Evolutionary conservation across 2,113 vertebrate genomes (phyloP).

Genomic region (Geococcyx californianus): DNA sequence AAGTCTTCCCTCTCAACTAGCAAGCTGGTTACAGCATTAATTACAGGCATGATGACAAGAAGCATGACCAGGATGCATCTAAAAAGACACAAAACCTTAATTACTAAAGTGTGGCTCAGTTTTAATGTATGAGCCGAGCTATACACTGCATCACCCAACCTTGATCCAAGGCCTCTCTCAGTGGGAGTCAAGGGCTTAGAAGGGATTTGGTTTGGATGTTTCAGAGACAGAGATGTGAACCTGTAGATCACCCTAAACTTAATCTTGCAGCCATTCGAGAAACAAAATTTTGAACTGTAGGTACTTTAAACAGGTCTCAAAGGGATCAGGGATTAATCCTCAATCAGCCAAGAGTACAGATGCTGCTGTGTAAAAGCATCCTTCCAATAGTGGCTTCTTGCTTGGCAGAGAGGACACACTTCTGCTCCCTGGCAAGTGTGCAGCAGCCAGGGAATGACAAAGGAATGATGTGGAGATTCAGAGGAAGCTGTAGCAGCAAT

Average conservation of each 20-base stretch:
- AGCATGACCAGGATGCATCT: not conserved
- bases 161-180: not conserved
- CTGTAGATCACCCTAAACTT: not conserved
- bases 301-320: not conserved
- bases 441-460: not conserved
- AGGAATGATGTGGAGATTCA: not conserved
- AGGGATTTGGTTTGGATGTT: slow-evolving; percentile 5
- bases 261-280: not conserved
- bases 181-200: not conserved
- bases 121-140: not conserved
- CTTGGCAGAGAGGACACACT: not conserved
- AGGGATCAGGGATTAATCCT: not conserved
- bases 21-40: not conserved
- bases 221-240: not conserved
- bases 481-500: not conserved
- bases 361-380: not conserved
- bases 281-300: not conserved
- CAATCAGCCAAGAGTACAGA: not conserved
- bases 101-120: not conserved
- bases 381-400: not conserved
- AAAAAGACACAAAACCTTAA: not conserved
- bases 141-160: not conserved
- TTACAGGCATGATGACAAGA: not conserved
- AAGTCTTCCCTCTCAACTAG: not conserved
- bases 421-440: not conserved